Evolutionary conservation across 1,140 invertebrate species (phyloP), one percentile per base, ranked within the genome.

Genomic region (Drosophila lini): DNA sequence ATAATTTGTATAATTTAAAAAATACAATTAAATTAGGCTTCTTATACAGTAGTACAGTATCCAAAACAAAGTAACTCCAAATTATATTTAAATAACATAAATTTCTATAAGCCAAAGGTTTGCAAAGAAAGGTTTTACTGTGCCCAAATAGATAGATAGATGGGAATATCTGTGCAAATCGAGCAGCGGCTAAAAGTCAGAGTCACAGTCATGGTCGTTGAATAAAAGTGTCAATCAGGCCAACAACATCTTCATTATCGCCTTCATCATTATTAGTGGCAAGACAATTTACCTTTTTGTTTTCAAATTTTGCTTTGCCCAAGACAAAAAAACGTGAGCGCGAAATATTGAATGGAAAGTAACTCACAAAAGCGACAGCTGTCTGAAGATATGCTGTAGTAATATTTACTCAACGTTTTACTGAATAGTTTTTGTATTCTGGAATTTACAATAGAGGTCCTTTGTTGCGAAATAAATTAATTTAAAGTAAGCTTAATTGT

Each of bases 171-270:
- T 69, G 32, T 40, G 68, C 68, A 45, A 57, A 69, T 69, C 41
- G 41, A 69, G 65, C 50, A 70, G 64, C 36, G 44, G 52, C 50
- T 48, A 48, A 45, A 13, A 74, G 64, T 67, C 65, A 63, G 38
- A 73, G 74, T 78, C 84, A 78, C 73, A 84, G 84, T 89, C 84
- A 88, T 88, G 84, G 84, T 88, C 84, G 76, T 69, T 89, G 84
- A 68, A 81, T 89, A 89, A 81, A 84, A 81, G 84, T 89, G 84
- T 84, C 84, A 89, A 89, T 89, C 78, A 73, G 48, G 48, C 61
- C 68, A 50, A 50, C 68, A 83, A 77, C 61, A 70, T 61, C 64
- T 53, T 61, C 73, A 80, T 80, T 76, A 60, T 69, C 70, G 64
- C 74, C 62, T 67, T 65, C 42, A 73, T 73, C 56, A 60, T 62